A percentile compares a stretch with the other conserved stretches of the same genome.
Evolutionary conservation across 2,113 vertebrate species (phyloP).

Genomic region (Lepus timidus): DNA sequence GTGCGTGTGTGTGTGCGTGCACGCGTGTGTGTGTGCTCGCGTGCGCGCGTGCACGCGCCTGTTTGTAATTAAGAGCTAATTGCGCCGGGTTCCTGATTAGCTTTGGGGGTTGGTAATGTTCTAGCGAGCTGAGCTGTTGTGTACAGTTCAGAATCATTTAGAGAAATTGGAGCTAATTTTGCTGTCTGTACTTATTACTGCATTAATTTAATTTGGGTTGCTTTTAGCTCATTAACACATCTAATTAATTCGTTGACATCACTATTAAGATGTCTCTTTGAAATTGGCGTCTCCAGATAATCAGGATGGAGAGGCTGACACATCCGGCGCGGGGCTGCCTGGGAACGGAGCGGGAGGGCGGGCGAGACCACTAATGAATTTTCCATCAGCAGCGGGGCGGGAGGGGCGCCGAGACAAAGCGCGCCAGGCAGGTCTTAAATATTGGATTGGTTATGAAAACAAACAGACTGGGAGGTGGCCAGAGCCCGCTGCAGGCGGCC

Average conservation of each 20-base stretch:
- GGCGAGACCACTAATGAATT: conserved; percentile 90
- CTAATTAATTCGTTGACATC: conserved; percentile 99
- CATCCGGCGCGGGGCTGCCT: conserved; percentile 93
- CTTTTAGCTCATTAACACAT: conserved; percentile 99
- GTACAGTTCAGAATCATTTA: conserved; percentile 99
- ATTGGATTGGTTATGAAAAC: conserved; percentile 82
- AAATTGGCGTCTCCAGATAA: conserved; percentile 99
- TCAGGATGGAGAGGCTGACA: conserved; percentile 99
- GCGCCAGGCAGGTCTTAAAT: conserved; percentile 79
- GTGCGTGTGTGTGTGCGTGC: background rate
- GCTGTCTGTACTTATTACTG: conserved; percentile 99
- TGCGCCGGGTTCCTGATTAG: conserved; percentile 99
- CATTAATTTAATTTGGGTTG: conserved; percentile 99
- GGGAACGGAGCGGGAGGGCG: conserved; percentile 84
- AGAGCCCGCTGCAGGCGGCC: no score
- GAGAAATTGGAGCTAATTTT: conserved; percentile 99
- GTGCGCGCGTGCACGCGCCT: background rate
- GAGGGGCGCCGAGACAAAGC: conserved; percentile 81
- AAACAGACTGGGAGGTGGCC: conserved; percentile 68
- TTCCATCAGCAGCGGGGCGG: conserved; percentile 86
- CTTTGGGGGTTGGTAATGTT: conserved; percentile 99
- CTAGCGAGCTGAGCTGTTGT: conserved; percentile 98
- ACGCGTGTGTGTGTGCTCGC: conserved; percentile 77
- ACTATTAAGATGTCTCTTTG: conserved; percentile 99
- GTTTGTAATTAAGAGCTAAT: conserved; percentile 99